A percentile compares a stretch with the other conserved stretches of the same genome.
Conservation (phyloP, 2,113 vertebrate species). For the Halichoeres trimaculatus region DNA sequence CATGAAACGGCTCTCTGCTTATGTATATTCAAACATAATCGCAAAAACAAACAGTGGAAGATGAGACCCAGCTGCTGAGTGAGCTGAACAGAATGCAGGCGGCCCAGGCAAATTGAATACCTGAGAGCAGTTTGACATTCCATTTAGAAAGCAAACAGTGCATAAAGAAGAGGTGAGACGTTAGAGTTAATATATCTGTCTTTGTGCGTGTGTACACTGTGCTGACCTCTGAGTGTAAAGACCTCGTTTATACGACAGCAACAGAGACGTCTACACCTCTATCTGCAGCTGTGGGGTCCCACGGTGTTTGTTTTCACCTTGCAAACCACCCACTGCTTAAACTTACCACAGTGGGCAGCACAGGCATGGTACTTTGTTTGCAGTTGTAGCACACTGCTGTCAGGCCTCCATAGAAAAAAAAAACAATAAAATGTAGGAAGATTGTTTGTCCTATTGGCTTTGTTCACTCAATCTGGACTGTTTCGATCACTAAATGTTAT, state of each 20-base stretch:
- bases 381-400: constrained; percentile 15
- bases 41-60: constrained; percentile 44
- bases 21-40: constrained; percentile 50
- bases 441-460: constrained; percentile 51
- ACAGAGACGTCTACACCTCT: constrained; percentile 16
- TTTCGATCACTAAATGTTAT: no score
- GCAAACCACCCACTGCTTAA: constrained; percentile 22
- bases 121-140: constrained; percentile 34
- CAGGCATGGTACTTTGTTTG: constrained; percentile 41
- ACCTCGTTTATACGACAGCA: constrained; percentile 28
- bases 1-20: constrained; percentile 1
- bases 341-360: constrained; percentile 32
- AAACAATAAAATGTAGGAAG: constrained; percentile 12
- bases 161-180: constrained; percentile 21
- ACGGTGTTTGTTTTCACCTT: constrained; percentile 64
- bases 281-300: constrained; percentile 34
- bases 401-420: constrained; percentile 34
- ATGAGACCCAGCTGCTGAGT: constrained; percentile 28
- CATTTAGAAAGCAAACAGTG: constrained; percentile 39
- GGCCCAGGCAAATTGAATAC: constrained; percentile 13
- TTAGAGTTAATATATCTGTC: constrained; percentile 19
- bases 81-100: constrained; percentile 14
- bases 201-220: constrained; percentile 43
- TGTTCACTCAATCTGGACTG: constrained; percentile 41
- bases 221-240: constrained; percentile 27